These are phyloP conservation scores for Sylvilagus bachmani DNA, from an alignment of 2,113 vertebrate species.

Conservation along the genomic window DNA sequence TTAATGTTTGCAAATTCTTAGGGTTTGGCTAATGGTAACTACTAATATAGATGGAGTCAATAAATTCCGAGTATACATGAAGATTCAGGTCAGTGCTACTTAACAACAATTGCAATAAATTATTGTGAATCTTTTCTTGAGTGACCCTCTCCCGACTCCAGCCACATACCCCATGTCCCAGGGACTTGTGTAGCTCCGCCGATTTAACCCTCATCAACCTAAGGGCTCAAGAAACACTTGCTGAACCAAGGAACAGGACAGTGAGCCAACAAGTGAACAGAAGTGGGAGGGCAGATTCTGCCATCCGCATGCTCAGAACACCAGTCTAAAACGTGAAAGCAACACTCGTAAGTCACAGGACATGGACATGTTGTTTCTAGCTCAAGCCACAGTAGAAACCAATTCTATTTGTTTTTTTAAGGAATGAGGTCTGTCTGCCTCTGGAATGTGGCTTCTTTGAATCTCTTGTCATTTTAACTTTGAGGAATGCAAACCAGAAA, in stretches of 20 bases:
- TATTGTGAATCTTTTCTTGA: neutral
- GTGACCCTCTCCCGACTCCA: neutral
- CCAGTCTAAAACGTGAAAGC: neutral
- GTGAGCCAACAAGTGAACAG: neutral
- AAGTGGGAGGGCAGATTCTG: neutral
- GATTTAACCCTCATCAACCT: no score
- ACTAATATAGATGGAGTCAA: neutral
- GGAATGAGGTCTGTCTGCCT: neutral
- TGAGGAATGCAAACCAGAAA: neutral
- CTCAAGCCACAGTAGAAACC: neutral
- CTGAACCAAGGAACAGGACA: neutral
- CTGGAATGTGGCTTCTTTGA: neutral
- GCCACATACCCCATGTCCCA: rapidly evolving
- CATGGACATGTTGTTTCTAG: neutral
- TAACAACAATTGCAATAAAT: no score
- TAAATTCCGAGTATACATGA: neutral
- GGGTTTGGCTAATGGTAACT: neutral
- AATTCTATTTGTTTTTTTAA: neutral
- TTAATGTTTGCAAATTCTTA: neutral
- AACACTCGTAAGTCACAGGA: neutral
- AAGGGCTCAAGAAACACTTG: neutral
- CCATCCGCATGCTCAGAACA: neutral
- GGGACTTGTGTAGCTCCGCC: neutral
- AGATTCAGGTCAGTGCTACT: neutral
- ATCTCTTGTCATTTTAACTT: slow-evolving; percentile 19